Base-by-base conservation (phyloP, 2,797 vertebrate species). In the Holocentrus rufus region DNA sequence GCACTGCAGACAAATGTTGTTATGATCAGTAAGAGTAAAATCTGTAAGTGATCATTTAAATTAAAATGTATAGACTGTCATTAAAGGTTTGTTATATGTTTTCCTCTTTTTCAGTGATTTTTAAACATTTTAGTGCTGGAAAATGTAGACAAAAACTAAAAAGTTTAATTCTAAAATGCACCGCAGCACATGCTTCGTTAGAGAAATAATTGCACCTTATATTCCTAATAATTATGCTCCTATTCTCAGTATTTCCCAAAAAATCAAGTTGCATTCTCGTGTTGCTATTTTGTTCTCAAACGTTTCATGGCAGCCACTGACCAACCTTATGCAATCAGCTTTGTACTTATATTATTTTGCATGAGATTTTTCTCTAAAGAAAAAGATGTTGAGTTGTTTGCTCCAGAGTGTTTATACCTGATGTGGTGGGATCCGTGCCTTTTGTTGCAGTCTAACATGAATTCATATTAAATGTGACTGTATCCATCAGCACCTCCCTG, bases 401-500 rank as follows among this genome's bases (percentile, higher is more conserved):
- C 65, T 64, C 23, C 5, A 15, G 44, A 27, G 34, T 72, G 39
- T 76, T 81, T 60, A 44, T 79, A 79, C 78, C 77, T 76, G 72
- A 49, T 44, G 50, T 52, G 17, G 39, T 54, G 65, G 34, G 47
- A 65, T 77, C 62, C 59, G 68, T 50, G 53, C 20, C 58, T 88
- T 86, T 68, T 58, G 76, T 85, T 74, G 69, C 79, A 74, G 64
- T 90, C 76, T 72, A 55, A 64, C 79, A 72, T 84, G 82, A 89
- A 92, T 91, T 80, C 80, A 82, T 89, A 87, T 90, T 84, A 90
- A 89, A 90, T 88, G 80, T 88, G 89, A 90, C 84, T 90, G 86
- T 89, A 92, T 91, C 91, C 90, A 89, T 94, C 93, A 93, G 90
- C 92, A 83, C 87, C 86, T 90, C 87, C 76, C 85, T 89, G 83